Percentiles rank a stretch among this genome's conserved stretches.
Evolutionary conservation across 2,113 vertebrate species (phyloP).

Genomic region (Xiphophorus couchianus): DNA sequence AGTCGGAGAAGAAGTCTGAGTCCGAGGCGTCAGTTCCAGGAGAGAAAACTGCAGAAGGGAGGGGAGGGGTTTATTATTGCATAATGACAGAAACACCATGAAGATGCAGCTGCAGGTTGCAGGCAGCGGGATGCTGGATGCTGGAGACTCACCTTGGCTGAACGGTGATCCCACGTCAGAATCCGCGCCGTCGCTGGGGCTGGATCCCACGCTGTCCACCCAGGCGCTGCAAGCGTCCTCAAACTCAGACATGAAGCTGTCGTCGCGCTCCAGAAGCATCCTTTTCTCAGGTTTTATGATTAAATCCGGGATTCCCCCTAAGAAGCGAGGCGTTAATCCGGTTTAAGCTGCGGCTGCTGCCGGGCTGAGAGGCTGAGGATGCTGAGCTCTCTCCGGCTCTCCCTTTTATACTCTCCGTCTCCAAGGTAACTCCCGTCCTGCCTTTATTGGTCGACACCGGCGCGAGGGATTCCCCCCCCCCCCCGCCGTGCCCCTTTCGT

Average conservation of each 20-base stretch:
- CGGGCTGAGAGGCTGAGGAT: conserved; percentile 49
- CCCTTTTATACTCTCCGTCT: conserved; percentile 84
- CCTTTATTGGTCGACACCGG: conserved; percentile 80
- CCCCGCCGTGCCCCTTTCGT: conserved; percentile 83
- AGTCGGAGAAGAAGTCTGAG: conserved; percentile 85
- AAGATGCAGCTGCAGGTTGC: not conserved
- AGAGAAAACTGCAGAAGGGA: conserved; percentile 77
- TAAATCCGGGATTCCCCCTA: conserved; percentile 8
- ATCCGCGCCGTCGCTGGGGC: conserved; percentile 52
- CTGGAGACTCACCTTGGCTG: conserved; percentile 60
- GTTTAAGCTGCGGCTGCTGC: conserved; percentile 18
- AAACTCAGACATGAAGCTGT: conserved; percentile 76
- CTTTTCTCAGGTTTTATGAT: not conserved
- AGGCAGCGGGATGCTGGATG: not conserved
- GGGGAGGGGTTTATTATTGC: conserved; percentile 41
- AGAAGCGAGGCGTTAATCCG: conserved; percentile 29
- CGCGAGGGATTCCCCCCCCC: conserved; percentile 92
- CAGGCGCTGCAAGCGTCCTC: conserved; percentile 75
- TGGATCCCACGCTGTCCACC: conserved; percentile 74
- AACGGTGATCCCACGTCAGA: conserved; percentile 69
- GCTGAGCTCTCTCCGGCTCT: conserved; percentile 38
- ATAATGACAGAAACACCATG: conserved; percentile 33
- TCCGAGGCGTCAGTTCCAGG: conserved; percentile 80
- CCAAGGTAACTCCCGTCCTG: conserved; percentile 81
- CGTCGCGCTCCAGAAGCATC: conserved; percentile 70